A percentile compares a stretch with the other conserved stretches of the same genome.
phyloP scores from a whole-genome alignment of 2,113 vertebrate genomes.

The Corapipo altera region DNA sequence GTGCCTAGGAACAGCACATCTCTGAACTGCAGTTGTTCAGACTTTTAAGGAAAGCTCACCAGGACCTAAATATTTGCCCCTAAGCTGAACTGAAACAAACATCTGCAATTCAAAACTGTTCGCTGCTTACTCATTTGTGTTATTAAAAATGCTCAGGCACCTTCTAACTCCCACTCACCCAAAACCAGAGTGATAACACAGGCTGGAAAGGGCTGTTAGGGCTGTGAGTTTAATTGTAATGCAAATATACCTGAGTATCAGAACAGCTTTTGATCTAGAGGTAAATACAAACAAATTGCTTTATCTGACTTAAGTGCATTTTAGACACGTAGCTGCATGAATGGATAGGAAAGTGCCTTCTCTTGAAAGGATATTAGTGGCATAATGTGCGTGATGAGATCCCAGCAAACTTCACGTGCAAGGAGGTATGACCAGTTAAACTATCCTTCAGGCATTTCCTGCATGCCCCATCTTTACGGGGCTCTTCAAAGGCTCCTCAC shows the following conservation, averaged over 20 bases:
- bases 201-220: background rate
- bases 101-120: slow-evolving; percentile 12
- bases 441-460: slow-evolving; percentile 1
- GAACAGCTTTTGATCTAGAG: slow-evolving; percentile 44
- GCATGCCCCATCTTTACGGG: background rate
- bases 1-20: background rate
- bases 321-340: slow-evolving; percentile 5
- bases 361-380: background rate
- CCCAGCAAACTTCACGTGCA: background rate
- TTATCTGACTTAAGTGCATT: background rate
- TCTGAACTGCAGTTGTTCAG: background rate
- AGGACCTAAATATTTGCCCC: background rate
- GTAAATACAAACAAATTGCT: slow-evolving; percentile 18
- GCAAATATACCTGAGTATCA: slow-evolving; percentile 18
- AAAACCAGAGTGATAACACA: background rate
- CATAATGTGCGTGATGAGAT: background rate
- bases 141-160: slow-evolving; percentile 12
- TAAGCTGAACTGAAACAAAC: background rate
- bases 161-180: slow-evolving; percentile 35
- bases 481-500: background rate
- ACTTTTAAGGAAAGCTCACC: background rate
- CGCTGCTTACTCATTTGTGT: background rate
- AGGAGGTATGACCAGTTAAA: background rate
- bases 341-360: background rate
- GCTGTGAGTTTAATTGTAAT: slow-evolving; percentile 31